Conservation (phyloP, 2,888 invertebrate genomes). For the Hermodice carunculata region DNA sequence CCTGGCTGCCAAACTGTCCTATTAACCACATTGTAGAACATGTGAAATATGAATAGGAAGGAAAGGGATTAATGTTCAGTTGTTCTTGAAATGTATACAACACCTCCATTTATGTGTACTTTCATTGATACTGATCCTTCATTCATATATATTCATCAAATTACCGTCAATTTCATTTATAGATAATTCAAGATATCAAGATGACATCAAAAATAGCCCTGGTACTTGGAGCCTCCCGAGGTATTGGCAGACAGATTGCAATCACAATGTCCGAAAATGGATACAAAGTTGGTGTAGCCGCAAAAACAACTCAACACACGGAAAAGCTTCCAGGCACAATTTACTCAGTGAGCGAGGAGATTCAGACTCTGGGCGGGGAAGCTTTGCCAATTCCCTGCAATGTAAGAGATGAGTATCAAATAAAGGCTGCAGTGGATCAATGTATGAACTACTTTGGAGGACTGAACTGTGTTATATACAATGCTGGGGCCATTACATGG, state of each 20-base stretch:
- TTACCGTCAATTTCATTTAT: too few relatives aligned
- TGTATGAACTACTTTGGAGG: conserved; percentile 77
- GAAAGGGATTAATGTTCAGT: too few relatives aligned
- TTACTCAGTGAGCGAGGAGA: conserved; percentile 49
- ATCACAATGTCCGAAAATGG: conserved; percentile 47
- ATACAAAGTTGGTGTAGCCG: conserved; percentile 54
- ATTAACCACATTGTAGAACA: too few relatives aligned
- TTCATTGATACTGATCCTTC: too few relatives aligned
- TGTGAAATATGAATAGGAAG: too few relatives aligned
- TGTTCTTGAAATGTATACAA: too few relatives aligned
- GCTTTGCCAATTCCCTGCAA: conserved; percentile 52
- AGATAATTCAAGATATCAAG: too few relatives aligned
- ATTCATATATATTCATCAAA: too few relatives aligned
- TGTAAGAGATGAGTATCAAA: conserved; percentile 47
- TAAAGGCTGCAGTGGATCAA: conserved; percentile 40
- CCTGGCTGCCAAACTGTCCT: too few relatives aligned
- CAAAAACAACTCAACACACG: conserved; percentile 49
- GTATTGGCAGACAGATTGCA: conserved; percentile 57
- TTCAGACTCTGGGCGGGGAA: conserved; percentile 43
- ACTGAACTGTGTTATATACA: conserved; percentile 83
- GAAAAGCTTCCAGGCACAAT: conserved; percentile 50
- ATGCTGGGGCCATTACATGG: conserved; percentile 82
- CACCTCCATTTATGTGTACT: too few relatives aligned
- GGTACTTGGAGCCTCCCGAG: conserved; percentile 56
- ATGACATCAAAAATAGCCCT: conserved; percentile 44